Base-by-base conservation (phyloP, 2,888 invertebrate genomes). In the Scelioninae gen. 1 region DNA sequence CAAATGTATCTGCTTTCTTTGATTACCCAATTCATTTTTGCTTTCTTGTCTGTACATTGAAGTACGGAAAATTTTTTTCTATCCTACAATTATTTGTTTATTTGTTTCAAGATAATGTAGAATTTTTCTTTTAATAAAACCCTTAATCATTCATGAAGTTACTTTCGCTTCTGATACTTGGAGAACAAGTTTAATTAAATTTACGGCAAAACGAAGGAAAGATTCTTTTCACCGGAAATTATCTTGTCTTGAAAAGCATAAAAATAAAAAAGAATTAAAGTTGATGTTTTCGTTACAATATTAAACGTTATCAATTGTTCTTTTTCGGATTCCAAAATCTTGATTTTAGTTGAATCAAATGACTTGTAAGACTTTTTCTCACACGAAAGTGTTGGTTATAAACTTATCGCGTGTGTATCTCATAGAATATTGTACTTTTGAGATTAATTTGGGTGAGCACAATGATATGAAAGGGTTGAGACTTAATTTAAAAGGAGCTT, bases 161-260 rank as follows among this genome's bases (percentile, higher is more conserved):
- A 40, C 51, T 66, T 53, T 53, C 51, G 53, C 53, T 66, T 53
- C 53, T 66, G 51, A 51, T 66, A 66, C 53, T 53, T 29, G 8
- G 29, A 13, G 53, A 40, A 53, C 53, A 66, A 53, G 13, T 66
- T 66, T 66, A 66, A 66, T 66, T 53, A 66, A 66, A 66, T 53
- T 66, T 66, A 66, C 40, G 31, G 53, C 51, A 40, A 53, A 66
- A 66, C 13, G 66, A 53, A 66, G 29, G 29, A 29, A 40, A 10
- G 60, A 51, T 51, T 51, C 51, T 51, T 51, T 38, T 65, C 11
- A 51, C 15, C 49, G 49, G 65, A 51, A 65, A 51, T 65, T 51
- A 51, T 65, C 65, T 51, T 29, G 38, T 65, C 38, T 65, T 11
- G 16, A 49, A 34, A 49, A 38, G 63, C 7, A 49, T 32, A 16